Base-by-base conservation (phyloP, 2,888 invertebrate genomes). In the Clivina fossor region DNA sequence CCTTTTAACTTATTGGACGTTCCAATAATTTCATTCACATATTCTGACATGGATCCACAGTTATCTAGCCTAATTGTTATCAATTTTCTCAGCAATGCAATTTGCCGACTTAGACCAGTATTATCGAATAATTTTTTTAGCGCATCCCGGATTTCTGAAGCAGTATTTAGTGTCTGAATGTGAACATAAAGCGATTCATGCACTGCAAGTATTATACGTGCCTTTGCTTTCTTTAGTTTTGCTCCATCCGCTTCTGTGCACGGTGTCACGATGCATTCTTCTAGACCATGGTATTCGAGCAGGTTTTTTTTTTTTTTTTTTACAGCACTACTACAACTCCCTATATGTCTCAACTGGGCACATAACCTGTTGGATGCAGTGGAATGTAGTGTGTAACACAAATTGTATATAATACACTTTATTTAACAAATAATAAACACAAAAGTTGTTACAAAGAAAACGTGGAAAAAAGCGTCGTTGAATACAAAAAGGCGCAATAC, bases 1-100 rank as follows among this genome's bases (percentile, higher is more conserved):
- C 48, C 48, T 35, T 48, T 35, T 22, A 48, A 22, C 37, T 48
- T 48, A 37, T 48, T 48, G 2, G 35, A 35, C 8, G 37, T 48
- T 48, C 37, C 48, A 1, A 33, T 37, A 4, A 48, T 24, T 24
- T 8, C 8, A 22, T 48, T 48, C n/a, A 48, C 48, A 35, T 48
- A 48, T 18, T 48, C 20, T 4, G 33, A 33, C 26, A 48, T 35
- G 26, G 2, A 20, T n/a, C 37, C 48, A 22, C 37, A 5, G 15
- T 48, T 35, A 37, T 48, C 48, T 37, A 48, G 11, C 13, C 35
- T 26, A 3, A 35, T n/a, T 13, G 37, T 35, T 8, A 35, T 48
- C 24, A 37, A 18, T 48, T 35, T 35, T 8, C 35, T 18, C 20
- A 48, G 15, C 7, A 48, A 22, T 19, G 20, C 22, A 7, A 48